A percentile compares a stretch with the other conserved stretches of the same genome.
phyloP scores from a whole-genome alignment of 2,888 invertebrate genomes.

The Agrilus cyanescens region DNA sequence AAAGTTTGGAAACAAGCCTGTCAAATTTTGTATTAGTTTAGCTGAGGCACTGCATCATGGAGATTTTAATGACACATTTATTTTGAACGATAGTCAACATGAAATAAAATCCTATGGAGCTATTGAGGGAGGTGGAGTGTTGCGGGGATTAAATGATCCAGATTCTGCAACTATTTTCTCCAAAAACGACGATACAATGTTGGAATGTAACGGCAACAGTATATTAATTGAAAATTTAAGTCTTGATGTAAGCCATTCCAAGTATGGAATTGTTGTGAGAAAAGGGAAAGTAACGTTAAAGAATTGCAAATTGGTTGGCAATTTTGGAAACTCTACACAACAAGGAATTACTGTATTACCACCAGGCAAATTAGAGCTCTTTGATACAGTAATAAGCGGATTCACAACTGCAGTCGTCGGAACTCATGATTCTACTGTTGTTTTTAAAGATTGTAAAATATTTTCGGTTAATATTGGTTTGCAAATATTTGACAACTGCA shows the following conservation, averaged over 20 bases:
- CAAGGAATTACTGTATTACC: conserved; percentile 42
- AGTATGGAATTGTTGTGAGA: conserved; percentile 40
- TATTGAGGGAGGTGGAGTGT: conserved; percentile 38
- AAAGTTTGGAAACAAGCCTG: conserved; percentile 28
- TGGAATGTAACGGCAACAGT: conserved; percentile 40
- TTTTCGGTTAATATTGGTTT: conserved; percentile 28
- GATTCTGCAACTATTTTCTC: conserved; percentile 28
- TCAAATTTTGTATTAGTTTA: conserved; percentile 35
- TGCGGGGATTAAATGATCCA: conserved; percentile 23
- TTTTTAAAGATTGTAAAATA: conserved; percentile 27
- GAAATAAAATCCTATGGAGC: conserved; percentile 38
- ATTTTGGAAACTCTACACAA: conserved; percentile 40
- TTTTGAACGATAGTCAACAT: conserved; percentile 41
- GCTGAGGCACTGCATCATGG: conserved; percentile 33
- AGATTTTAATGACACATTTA: conserved; percentile 36
- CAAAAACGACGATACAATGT: conserved; percentile 39
- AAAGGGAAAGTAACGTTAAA: conserved; percentile 37
- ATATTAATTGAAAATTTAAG: conserved; percentile 42
- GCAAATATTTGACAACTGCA: conserved; percentile 36
- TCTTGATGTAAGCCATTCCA: conserved; percentile 40
- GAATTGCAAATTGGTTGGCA: conserved; percentile 41
- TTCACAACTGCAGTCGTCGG: conserved; percentile 42
- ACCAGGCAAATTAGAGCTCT: conserved; percentile 33
- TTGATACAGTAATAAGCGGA: conserved; percentile 38
- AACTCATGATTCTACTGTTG: conserved; percentile 33